Base-by-base conservation (phyloP, 2,797 vertebrate species). In the Varecia variegata region DNA sequence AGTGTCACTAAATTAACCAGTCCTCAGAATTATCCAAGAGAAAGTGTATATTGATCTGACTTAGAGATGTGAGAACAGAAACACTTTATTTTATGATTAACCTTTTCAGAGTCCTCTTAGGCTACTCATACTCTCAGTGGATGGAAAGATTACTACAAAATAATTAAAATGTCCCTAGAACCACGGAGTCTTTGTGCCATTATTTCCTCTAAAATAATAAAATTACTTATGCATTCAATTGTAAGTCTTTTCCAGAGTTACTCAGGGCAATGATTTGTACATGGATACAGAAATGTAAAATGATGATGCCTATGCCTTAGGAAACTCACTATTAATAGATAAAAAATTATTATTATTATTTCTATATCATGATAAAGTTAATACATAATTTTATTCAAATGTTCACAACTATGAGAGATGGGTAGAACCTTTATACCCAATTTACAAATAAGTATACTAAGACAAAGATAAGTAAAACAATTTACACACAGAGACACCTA, bases 21-120 rank as follows among this genome's bases (percentile, higher is more conserved):
- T 92, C 95, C 90, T 96, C 68, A 62, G 95, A 98, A 98, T 97
- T 96, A 98, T 96, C 65, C 93, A 65, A 96, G 97, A 98, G 96
- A 97, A 97, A 97, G 85, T 76, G n/a, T 98, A 67, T 95, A 97
- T 88, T 97, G 97, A 98, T 97, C 95, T 95, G 87, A 97, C n/a
- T 95, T 68, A 76, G 82, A 38, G 23, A 58, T 76, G 95, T 93
- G 90, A 98, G 68, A 81, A 97, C 73, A 77, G 15, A 91, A 87
- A 97, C 95, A 50, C 90, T 97, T 68, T 93, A 73, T 97, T 80
- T 98, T 97, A 94, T 80, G 84, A 98, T 79, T 88, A 97, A 97
- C 67, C 45, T 97, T 97, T 95, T 96, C 47, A 86, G 94, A 81
- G 94, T 81, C 76, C 60, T 88, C 82, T 81, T 54, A 76, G 84